These are phyloP conservation scores for Sebastes umbrosus DNA, from an alignment of 2,797 vertebrate species.

Conservation along the genomic window DNA sequence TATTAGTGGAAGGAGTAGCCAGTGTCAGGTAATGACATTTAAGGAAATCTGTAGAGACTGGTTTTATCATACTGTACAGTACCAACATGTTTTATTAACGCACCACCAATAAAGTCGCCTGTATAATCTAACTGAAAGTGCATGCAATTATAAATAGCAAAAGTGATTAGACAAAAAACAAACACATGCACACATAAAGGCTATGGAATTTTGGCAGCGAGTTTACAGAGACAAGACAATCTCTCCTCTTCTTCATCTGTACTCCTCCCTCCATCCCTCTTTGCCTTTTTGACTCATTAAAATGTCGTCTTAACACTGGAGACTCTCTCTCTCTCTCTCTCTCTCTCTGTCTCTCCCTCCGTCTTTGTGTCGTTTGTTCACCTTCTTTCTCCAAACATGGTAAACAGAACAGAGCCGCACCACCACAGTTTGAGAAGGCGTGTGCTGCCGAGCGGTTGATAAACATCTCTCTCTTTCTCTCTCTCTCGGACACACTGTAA, in stretches of 20 bases:
- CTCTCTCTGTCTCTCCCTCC: too few relatives aligned
- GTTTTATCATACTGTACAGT: background rate
- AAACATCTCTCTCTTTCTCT: conserved; percentile 58
- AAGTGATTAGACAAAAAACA: background rate
- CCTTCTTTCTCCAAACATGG: conserved; percentile 77
- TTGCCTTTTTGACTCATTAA: conserved; percentile 55
- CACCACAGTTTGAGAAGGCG: conserved; percentile 33
- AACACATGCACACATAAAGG: background rate
- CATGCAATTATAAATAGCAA: background rate
- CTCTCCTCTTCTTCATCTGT: background rate
- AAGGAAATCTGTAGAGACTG: too few relatives aligned
- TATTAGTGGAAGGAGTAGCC: too few relatives aligned
- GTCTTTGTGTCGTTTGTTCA: conserved; percentile 52
- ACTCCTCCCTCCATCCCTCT: background rate
- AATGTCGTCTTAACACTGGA: conserved; percentile 56
- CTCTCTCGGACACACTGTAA: conserved; percentile 49
- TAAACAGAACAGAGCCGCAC: conserved; percentile 58
- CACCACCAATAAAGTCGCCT: background rate
- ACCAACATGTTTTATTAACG: conserved; percentile 5
- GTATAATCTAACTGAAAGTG: background rate
- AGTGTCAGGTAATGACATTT: too few relatives aligned
- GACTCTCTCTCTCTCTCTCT: background rate
- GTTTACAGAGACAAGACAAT: conserved; percentile 1
- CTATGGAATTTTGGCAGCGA: background rate
- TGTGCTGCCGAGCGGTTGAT: conserved; percentile 48